phyloP scores from a whole-genome alignment of 2,113 vertebrate species.

The Proteles cristata region DNA sequence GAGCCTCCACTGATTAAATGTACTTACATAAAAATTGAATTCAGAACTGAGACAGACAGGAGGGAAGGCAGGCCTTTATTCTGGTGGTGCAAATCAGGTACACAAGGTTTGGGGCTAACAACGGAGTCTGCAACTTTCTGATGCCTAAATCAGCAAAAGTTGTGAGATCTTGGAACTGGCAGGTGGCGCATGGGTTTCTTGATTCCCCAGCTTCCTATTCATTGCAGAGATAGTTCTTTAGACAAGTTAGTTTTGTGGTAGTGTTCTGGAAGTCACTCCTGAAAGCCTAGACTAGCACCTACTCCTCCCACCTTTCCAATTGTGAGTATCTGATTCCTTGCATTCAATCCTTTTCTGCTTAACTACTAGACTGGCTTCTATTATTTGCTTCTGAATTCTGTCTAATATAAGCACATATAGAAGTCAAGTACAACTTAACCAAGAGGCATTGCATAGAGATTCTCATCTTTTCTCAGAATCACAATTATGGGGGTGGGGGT shows the following conservation, averaged over 20 bases:
- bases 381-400: background rate
- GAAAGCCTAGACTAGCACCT: background rate
- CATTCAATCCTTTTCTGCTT: background rate
- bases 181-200: background rate
- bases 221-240: background rate
- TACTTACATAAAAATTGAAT: background rate
- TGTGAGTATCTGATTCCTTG: background rate
- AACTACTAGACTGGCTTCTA: background rate
- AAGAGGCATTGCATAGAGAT: background rate
- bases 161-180: background rate
- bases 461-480: conserved; percentile 15
- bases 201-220: background rate
- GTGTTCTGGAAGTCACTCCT: background rate
- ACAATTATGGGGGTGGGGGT: background rate
- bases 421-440: background rate
- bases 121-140: background rate
- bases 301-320: background rate
- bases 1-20: background rate
- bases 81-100: background rate
- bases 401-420: background rate
- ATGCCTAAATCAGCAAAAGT: background rate
- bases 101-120: background rate
- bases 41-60: background rate
- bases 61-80: background rate
- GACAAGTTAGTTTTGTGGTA: background rate